A percentile compares a stretch with the other conserved stretches of the same genome.
These are phyloP conservation scores for Andricus quercusramuli DNA, from an alignment of 2,888 invertebrate species.

Conservation along the genomic window DNA sequence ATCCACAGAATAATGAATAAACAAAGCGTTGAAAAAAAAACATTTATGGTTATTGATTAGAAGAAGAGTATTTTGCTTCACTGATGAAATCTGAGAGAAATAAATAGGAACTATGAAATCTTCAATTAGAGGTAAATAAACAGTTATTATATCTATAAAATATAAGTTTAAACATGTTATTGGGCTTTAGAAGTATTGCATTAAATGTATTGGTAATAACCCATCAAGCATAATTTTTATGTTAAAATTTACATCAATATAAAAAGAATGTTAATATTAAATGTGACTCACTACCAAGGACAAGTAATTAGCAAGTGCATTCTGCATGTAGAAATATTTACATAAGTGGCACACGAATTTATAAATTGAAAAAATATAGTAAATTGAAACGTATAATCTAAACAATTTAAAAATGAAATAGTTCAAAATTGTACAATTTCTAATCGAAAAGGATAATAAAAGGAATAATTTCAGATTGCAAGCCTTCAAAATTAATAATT, in stretches of 20 bases:
- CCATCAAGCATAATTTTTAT: not conserved
- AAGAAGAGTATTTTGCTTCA: not conserved
- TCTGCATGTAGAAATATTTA: not conserved
- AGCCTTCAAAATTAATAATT: too few species aligned
- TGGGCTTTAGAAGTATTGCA: not conserved
- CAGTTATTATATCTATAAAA: not conserved
- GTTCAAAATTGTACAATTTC: too few species aligned
- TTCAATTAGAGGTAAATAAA: not conserved
- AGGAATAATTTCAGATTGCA: too few species aligned
- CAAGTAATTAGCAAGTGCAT: not conserved
- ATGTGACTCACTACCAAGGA: not conserved
- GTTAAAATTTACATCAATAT: not conserved
- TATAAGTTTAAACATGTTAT: not conserved
- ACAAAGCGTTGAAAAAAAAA: not conserved
- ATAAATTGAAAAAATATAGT: too few species aligned
- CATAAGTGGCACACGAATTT: too few species aligned
- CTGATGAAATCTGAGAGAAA: conserved; percentile 3
- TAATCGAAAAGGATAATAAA: too few species aligned
- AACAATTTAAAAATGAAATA: too few species aligned
- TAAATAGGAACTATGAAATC: not conserved
- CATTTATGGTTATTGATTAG: not conserved
- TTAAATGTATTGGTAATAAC: not conserved
- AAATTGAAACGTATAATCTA: too few species aligned
- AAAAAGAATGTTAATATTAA: too few species aligned
- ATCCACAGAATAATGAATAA: not conserved